Conservation (phyloP, 2,888 invertebrate species). For the Tetanocera ferruginea region DNA sequence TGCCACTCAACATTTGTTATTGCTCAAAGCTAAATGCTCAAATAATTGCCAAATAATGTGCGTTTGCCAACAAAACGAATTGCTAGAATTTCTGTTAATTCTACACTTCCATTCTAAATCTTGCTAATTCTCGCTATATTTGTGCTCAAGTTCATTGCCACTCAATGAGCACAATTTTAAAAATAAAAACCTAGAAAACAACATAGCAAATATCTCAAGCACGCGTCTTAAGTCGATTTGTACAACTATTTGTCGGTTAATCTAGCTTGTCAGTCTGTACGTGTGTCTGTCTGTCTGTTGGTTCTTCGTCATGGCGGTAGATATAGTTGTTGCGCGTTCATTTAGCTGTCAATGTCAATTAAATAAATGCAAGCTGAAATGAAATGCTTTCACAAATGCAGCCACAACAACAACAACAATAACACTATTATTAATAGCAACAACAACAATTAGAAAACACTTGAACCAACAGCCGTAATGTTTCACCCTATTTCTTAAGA, state of each 20-base stretch:
- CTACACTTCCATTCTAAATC: no score
- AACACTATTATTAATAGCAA: background rate
- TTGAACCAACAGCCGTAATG: background rate
- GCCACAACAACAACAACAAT: background rate
- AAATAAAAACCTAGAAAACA: background rate
- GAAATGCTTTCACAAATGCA: background rate
- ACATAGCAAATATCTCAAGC: background rate
- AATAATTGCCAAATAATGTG: no score
- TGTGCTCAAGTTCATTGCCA: conserved; percentile 15
- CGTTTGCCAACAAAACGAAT: no score
- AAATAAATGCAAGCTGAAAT: background rate
- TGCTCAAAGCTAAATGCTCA: no score
- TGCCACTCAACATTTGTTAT: no score
- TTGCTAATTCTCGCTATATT: no score
- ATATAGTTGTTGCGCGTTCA: background rate
- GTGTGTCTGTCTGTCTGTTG: background rate
- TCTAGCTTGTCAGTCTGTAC: background rate
- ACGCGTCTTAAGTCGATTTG: conserved; percentile 21
- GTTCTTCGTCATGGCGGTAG: background rate
- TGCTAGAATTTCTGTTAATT: no score
- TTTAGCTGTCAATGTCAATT: conserved; percentile 25
- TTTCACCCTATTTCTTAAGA: background rate
- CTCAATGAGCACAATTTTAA: background rate
- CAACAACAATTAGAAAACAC: conserved; percentile 8
- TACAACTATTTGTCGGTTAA: background rate